Percentiles rank a stretch among this genome's conserved stretches.
Evolutionary conservation across 2,113 vertebrate species (phyloP).

Genomic region (Donacobius atricapilla): DNA sequence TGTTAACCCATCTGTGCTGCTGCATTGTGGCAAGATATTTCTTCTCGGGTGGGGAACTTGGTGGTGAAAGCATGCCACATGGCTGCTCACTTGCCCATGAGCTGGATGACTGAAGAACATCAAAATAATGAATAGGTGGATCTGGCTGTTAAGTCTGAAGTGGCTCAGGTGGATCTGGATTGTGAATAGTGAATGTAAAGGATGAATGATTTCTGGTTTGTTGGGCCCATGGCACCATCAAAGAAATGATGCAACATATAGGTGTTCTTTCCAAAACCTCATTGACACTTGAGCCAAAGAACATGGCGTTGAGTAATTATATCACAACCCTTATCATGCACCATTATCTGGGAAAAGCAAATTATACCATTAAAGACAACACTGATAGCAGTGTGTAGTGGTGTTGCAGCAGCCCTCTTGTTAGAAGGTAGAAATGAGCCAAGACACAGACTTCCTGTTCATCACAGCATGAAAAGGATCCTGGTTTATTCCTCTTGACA

Average conservation of each 20-base stretch:
- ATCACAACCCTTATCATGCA: background rate
- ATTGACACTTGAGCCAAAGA: background rate
- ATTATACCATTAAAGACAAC: background rate
- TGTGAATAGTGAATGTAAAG: too few relatives aligned
- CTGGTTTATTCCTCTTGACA: too few relatives aligned
- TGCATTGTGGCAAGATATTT: background rate
- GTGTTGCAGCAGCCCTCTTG: background rate
- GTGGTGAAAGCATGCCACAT: background rate
- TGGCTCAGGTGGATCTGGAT: background rate
- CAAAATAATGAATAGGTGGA: background rate
- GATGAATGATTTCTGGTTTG: background rate
- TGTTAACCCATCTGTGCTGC: background rate
- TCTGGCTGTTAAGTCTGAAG: background rate
- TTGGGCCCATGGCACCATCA: too few relatives aligned
- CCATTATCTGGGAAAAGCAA: background rate
- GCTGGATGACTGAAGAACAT: background rate
- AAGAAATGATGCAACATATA: background rate
- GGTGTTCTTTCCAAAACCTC: background rate
- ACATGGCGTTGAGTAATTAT: background rate
- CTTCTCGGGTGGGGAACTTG: background rate
- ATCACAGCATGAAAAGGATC: too few relatives aligned
- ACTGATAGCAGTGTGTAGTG: background rate
- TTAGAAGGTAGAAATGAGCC: too few relatives aligned
- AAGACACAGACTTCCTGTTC: too few relatives aligned
- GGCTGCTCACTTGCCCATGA: background rate